Base-by-base conservation (phyloP, 2,888 invertebrate genomes). In the Drosophila anomalata region DNA sequence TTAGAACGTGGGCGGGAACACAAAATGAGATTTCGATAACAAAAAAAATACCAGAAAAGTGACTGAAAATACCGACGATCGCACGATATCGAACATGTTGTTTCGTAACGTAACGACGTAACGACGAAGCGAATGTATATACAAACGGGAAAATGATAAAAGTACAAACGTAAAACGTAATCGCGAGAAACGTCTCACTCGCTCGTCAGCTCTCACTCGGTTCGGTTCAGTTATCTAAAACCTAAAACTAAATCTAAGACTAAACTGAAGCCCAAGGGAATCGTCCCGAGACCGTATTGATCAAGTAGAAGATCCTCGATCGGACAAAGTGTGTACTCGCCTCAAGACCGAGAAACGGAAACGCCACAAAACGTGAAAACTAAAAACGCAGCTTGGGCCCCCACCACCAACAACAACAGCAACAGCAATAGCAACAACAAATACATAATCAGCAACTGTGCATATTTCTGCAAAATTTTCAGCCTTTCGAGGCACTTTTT, bases 381-480 rank as follows among this genome's bases (percentile, higher is more conserved):
- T 65, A 29, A 9, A 74, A 75, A 55, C 14, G 11, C 50, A 59
- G 36, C 47, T 24, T 33, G 22, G 20, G 48, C 46, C 59, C 17
- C 17, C 17, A 17, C 17, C 17, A 17, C 17, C 17, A 17, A 17
- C 17, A 17, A 17, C 17, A 17, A 17, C 17, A 17, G 17, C 17
- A 17, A 17, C 1, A 17, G 17, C 14, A n/a, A n/a, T n/a, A 14
- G 47, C 62, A 76, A 77, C 75, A 84, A 79, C 72, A 85, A 82
- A 72, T 52, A 79, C 59, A 79, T 70, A 77, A 76, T 78, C 65
- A 78, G 81, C 79, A 81, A 79, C 73, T 87, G 81, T 84, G 83
- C 70, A 70, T 58, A 67, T 82, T 80, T 58, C 66, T 79, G 79
- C 75, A 61, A 85, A 75, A 44, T 63, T 68, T 72, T 46, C 55